Conservation (phyloP, 2,113 vertebrate species). For the Psammodynastes pulverulentus region DNA sequence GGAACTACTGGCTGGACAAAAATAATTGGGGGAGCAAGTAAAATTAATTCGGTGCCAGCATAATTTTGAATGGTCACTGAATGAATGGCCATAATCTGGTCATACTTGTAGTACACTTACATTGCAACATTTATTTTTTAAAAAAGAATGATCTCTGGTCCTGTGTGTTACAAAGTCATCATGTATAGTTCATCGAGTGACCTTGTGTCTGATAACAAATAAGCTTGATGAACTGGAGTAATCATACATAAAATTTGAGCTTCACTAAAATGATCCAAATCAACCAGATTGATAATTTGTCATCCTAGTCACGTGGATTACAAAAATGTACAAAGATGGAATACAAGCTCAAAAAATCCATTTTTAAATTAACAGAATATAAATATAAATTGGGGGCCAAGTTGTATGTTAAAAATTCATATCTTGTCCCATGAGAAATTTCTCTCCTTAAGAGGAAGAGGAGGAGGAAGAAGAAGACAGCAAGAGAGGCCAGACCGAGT, state of each 20-base stretch:
- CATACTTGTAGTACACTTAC: neutral
- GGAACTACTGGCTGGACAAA: no score
- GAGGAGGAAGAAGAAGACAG: neutral
- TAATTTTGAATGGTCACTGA: neutral
- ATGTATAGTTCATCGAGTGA: neutral
- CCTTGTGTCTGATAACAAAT: neutral
- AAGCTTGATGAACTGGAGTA: neutral
- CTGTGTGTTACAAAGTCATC: neutral
- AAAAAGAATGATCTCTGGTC: neutral
- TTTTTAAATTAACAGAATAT: neutral
- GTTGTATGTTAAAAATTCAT: neutral
- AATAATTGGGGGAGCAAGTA: neutral
- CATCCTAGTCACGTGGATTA: neutral
- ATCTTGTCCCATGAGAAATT: neutral
- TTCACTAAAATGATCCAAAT: neutral
- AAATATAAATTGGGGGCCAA: neutral
- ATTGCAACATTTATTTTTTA: neutral
- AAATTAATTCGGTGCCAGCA: neutral
- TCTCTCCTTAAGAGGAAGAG: neutral
- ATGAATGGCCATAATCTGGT: neutral
- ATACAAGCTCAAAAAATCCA: neutral
- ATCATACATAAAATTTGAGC: neutral
- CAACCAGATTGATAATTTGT: neutral
- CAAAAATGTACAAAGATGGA: neutral
- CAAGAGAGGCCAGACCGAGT: neutral